Conservation (phyloP, 2,797 vertebrate genomes). For the Esox masquinongy region DNA sequence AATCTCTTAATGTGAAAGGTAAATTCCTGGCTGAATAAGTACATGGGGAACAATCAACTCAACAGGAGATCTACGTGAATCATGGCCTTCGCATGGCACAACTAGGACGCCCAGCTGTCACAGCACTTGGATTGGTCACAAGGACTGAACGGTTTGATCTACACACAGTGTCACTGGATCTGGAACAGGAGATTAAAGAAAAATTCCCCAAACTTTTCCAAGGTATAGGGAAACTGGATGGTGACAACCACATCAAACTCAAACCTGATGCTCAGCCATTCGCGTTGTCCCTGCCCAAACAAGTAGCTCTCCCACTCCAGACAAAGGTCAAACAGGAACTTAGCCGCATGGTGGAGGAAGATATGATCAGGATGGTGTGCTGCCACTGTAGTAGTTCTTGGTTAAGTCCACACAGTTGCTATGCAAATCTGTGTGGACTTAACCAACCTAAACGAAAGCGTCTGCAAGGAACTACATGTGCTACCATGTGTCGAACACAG, state of each 20-base stretch:
- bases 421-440: constrained; percentile 23
- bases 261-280: not conserved
- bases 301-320: constrained; percentile 4
- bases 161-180: not conserved
- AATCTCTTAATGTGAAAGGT: not conserved
- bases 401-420: not conserved
- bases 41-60: not conserved
- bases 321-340: constrained; percentile 21
- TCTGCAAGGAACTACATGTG: not conserved
- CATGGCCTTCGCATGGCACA: not conserved
- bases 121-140: not conserved
- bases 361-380: constrained; percentile 6
- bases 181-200: not conserved
- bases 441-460: constrained; percentile 11
- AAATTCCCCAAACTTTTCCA: not conserved
- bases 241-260: constrained; percentile 6
- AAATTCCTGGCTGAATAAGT: not conserved
- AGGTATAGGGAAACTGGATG: not conserved
- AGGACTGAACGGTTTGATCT: not conserved
- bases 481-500: not conserved
- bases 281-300: constrained; percentile 10
- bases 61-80: constrained; percentile 6
- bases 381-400: constrained; percentile 11
- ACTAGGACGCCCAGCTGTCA: constrained; percentile 4
- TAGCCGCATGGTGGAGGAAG: constrained; percentile 8